phyloP scores from a whole-genome alignment of 2,797 vertebrate species.

The Siniperca scherzeri region DNA sequence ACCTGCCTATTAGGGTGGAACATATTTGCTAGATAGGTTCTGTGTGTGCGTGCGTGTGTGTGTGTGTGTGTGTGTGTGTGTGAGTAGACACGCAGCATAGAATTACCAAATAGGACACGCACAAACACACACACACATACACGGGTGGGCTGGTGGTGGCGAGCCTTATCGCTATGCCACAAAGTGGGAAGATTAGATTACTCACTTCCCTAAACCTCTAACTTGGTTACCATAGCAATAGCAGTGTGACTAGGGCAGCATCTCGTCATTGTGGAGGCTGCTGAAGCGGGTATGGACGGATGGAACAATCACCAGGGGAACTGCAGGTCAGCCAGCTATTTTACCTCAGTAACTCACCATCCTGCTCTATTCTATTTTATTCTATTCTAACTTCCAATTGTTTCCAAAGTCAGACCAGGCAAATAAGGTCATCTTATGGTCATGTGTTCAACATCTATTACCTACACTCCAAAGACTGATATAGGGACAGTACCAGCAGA shows the following conservation, averaged over 20 bases:
- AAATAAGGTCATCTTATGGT: constrained; percentile 13
- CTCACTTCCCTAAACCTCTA: constrained; percentile 83
- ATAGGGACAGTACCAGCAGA: background rate
- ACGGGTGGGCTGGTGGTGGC: constrained; percentile 61
- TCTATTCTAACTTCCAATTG: background rate
- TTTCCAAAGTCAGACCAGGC: constrained; percentile 2
- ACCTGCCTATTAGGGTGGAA: constrained; percentile 78
- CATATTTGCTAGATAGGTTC: constrained; percentile 72
- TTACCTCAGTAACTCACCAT: background rate
- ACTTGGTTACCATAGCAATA: constrained; percentile 87
- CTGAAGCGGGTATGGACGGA: constrained; percentile 51
- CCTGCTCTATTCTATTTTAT: constrained; percentile 18
- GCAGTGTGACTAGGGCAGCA: constrained; percentile 66
- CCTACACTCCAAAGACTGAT: background rate
- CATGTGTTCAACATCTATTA: background rate
- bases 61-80: constrained; percentile 42
- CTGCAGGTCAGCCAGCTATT: constrained; percentile 55
- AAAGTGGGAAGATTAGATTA: constrained; percentile 87
- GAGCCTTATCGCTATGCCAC: constrained; percentile 79
- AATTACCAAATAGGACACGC: constrained; percentile 67
- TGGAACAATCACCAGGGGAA: constrained; percentile 68
- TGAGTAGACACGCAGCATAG: constrained; percentile 49
- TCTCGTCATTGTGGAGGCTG: constrained; percentile 62
- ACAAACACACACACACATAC: constrained; percentile 29
- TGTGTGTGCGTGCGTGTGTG: constrained; percentile 36